Base-by-base conservation (phyloP, 1,140 invertebrate genomes). In the Dreissena polymorpha region DNA sequence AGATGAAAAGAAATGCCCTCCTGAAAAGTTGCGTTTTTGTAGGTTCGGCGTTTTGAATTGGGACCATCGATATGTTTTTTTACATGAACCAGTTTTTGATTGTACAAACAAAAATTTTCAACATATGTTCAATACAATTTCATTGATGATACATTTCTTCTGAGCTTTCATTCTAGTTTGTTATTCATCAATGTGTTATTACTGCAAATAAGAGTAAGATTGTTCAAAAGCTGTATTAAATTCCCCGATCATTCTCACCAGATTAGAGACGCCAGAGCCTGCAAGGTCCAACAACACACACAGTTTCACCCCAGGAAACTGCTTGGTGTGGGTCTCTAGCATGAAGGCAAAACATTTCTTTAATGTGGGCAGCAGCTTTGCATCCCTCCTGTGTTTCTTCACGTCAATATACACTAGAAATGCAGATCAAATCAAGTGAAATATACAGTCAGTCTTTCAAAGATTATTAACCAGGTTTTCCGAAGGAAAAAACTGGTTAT, bases 221-320 rank as follows among this genome's bases (percentile, higher is more conserved):
- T 55, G 53, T 55, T 18, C 53, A 12, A 55, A 18, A 12, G 18
- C 18, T 12, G 53, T 55, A 18, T 12, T 55, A 55, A 55, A 55
- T 95, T 93, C n/a, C n/a, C n/a, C n/a, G n/a, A n/a, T n/a, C n/a
- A n/a, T n/a, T n/a, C n/a, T n/a, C n/a, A 98, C 97, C 95, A 98
- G 94, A 88, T 98, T 97, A 7, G 95, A 94, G 16, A 98, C 88
- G 0, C 97, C 97, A 85, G 96, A 95, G 25, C 96, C 96, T 51
- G 95, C 94, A 96, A 98, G 96, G 93, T 99, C 97, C 90, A 99
- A 97, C 89, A 98, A 96, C 68, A 98, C 90, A 6, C 97, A 96
- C 83, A 98, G 95, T 91, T 95, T 95, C 86, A 96, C 95, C 70
- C 96, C 95, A 87, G 97, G 95, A 70, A 95, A 95, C 90, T 96